These are phyloP conservation scores for Lacerta agilis DNA, from an alignment of 2,797 vertebrate genomes.

Conservation along the genomic window DNA sequence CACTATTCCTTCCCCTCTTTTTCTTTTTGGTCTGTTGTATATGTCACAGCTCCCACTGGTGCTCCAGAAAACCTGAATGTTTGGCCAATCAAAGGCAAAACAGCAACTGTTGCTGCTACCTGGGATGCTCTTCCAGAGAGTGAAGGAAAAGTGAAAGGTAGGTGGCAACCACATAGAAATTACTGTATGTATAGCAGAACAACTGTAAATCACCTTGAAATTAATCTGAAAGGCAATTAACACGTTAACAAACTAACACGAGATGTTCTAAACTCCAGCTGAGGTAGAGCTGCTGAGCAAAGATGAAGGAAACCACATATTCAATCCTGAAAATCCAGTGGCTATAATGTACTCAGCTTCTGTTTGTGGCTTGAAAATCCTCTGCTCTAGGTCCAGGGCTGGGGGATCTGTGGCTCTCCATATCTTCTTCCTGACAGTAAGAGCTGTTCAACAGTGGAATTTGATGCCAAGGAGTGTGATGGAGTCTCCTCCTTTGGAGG, in stretches of 20 bases:
- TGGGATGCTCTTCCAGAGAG: conserved; percentile 94
- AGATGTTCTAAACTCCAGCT: neutral
- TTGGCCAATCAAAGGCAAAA: conserved; percentile 90
- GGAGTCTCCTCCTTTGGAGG: no score
- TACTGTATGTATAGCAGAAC: neutral
- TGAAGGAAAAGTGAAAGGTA: conserved; percentile 95
- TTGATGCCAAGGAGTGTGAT: no score
- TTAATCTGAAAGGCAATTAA: no score
- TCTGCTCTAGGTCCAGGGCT: neutral
- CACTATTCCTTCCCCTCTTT: neutral
- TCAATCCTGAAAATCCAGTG: neutral
- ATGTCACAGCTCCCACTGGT: conserved; percentile 86
- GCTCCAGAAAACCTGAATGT: conserved; percentile 95
- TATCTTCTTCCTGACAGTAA: no score
- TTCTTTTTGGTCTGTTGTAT: neutral
- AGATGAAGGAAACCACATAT: neutral
- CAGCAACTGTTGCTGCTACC: conserved; percentile 88
- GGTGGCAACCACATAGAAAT: conserved; percentile 14
- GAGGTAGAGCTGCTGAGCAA: neutral
- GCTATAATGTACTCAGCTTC: neutral
- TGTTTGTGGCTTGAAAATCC: neutral
- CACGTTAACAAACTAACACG: no score
- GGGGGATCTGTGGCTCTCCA: no score
- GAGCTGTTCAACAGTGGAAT: no score
- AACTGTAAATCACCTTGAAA: neutral